These are phyloP conservation scores for Heliconius cydno DNA, from an alignment of 2,888 invertebrate genomes.

Conservation along the genomic window DNA sequence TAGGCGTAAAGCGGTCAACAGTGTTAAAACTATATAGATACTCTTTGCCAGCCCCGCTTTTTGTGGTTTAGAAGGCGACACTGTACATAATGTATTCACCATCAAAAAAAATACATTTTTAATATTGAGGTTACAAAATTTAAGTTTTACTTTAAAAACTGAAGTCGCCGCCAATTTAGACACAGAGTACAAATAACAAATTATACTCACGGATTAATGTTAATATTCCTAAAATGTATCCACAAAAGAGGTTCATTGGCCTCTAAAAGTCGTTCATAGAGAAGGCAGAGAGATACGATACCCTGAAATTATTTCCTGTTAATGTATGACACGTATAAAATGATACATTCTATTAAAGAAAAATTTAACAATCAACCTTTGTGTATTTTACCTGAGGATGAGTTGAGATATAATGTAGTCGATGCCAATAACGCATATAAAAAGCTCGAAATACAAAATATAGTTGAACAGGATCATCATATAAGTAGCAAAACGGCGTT, in stretches of 20 bases:
- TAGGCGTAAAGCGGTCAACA: too few relatives aligned
- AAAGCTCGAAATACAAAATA: constrained; percentile 96
- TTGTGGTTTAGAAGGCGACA: too few relatives aligned
- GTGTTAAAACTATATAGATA: too few relatives aligned
- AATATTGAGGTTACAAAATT: too few relatives aligned
- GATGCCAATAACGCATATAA: constrained; percentile 95
- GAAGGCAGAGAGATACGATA: constrained; percentile 93
- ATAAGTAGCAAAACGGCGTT: constrained; percentile 96
- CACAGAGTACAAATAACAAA: background rate
- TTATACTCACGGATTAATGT: constrained; percentile 93
- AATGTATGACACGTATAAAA: background rate
- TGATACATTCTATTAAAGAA: background rate
- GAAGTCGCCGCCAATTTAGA: background rate
- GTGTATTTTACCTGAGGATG: constrained; percentile 87
- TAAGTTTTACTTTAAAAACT: background rate
- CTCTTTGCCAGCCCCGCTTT: too few relatives aligned
- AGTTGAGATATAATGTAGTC: constrained; percentile 95
- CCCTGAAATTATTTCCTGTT: constrained; percentile 79
- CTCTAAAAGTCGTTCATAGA: constrained; percentile 95
- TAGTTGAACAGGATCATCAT: constrained; percentile 92
- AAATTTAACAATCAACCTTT: background rate
- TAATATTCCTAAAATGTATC: constrained; percentile 94
- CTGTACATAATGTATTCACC: too few relatives aligned
- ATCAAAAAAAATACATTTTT: too few relatives aligned
- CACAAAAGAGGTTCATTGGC: constrained; percentile 95